These are phyloP conservation scores for Lithophane semibrunnea DNA, from an alignment of 2,888 invertebrate species.

Conservation along the genomic window DNA sequence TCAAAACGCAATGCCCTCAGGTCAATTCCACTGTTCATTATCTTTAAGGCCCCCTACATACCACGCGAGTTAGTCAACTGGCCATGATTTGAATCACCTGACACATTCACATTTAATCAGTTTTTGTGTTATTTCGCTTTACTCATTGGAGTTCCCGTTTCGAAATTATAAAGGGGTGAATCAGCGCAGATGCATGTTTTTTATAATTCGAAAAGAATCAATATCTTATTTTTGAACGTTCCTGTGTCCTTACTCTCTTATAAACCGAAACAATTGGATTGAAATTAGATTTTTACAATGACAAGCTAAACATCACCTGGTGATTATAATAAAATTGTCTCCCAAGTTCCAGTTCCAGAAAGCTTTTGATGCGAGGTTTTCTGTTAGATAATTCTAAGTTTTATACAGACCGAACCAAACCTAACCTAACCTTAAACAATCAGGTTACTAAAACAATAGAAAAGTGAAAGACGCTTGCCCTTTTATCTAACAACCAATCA, in stretches of 20 bases:
- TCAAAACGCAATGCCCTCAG: conserved; percentile 64
- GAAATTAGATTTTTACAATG: not conserved
- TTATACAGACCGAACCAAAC: not conserved
- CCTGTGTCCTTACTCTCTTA: not conserved
- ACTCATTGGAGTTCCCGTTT: conserved; percentile 52
- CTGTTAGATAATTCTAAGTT: not conserved
- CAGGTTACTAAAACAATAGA: conserved; percentile 1
- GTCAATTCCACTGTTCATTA: conserved; percentile 53
- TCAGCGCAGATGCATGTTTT: conserved; percentile 4
- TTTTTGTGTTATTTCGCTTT: conserved; percentile 40
- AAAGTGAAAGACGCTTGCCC: conserved; percentile 15
- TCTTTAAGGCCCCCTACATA: conserved; percentile 56
- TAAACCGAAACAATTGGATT: too few species aligned
- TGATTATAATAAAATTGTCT: not conserved
- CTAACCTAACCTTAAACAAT: conserved; percentile 3
- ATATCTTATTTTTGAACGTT: not conserved
- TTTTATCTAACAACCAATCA: conserved; percentile 7
- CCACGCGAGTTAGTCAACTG: conserved; percentile 49
- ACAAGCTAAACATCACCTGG: not conserved
- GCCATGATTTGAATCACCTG: conserved; percentile 46
- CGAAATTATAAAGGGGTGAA: conserved; percentile 36
- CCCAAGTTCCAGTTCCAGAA: not conserved
- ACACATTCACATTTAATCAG: conserved; percentile 31
- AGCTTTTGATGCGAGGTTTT: not conserved
- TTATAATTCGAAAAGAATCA: not conserved